Base-by-base conservation (phyloP, 2,888 invertebrate genomes). In the Galerucella pusilla region DNA sequence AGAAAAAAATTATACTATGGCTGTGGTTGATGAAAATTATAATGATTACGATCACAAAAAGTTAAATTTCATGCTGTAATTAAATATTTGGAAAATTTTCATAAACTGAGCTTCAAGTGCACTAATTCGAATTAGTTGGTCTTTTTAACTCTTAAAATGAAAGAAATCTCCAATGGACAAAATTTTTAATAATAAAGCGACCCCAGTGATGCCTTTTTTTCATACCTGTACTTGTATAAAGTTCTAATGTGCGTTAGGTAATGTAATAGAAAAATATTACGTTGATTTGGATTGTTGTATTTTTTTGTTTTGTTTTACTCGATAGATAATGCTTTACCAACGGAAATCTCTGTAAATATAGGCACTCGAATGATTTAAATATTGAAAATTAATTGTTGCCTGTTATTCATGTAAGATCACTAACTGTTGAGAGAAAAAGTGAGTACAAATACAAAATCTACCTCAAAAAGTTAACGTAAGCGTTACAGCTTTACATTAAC, bases 381-480 rank as follows among this genome's bases (percentile, higher is more conserved):
- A 78, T 81, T 59, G 66, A 73, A 78, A 42, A 80, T 81, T 81
- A 75, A 82, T 82, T 82, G 83, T 84, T 84, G 83, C 83, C 83
- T 84, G 84, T 84, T 83, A 80, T 79, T 78, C 81, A 78, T 82
- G 79, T 81, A 77, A 66, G 42, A 79, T 77, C 76, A 78, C 75
- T 78, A 78, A 77, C 76, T 79, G 77, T 79, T 79, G 75, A 20
- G 57, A 57, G 7, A 10, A 57, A 75, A 74, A 80, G 69, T 82
- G 82, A 84, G 83, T 84, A 83, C 83, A 84, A 85, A 83, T 81
- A 84, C 83, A 84, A 84, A 82, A 84, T 83, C 85, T 85, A 85
- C 85, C 85, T 85, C 85, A 85, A 77, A 79, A 80, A 80, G 79
- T 79, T 77, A 78, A 80, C 74, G 77, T 77, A 74, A 77, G 77